A percentile compares a stretch with the other conserved stretches of the same genome.
Evolutionary conservation across 2,888 invertebrate genomes (phyloP).

Genomic region (Melanchra persicariae): DNA sequence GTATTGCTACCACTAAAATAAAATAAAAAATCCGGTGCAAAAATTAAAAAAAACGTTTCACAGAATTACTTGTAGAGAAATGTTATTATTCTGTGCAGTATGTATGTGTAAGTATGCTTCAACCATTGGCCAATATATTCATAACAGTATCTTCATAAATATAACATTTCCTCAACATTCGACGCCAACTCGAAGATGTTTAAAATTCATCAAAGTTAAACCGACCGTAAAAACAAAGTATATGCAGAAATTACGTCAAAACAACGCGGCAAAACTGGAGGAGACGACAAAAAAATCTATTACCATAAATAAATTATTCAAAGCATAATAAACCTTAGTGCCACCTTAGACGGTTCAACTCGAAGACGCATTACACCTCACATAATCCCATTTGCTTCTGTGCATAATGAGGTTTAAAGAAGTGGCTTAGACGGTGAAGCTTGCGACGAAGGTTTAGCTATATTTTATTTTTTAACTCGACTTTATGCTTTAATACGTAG

Average conservation of each 20-base stretch:
- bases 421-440: conserved; percentile 30
- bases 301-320: conserved; percentile 74
- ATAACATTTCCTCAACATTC: conserved; percentile 15
- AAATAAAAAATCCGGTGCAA: no score
- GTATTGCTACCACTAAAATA: no score
- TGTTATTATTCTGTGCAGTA: no score
- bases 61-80: no score
- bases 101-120: no score
- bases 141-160: neutral
- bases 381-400: conserved; percentile 69
- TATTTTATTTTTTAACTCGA: conserved; percentile 30
- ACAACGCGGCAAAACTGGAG: conserved; percentile 25
- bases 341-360: conserved; percentile 61
- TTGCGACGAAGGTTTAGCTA: conserved; percentile 1
- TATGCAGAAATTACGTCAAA: conserved; percentile 47
- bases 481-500: conserved; percentile 22
- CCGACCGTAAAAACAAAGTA: conserved; percentile 40
- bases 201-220: conserved; percentile 38
- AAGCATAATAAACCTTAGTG: conserved; percentile 72
- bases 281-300: conserved; percentile 64
- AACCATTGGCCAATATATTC: no score
- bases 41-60: no score
- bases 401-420: conserved; percentile 68
- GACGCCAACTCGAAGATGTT: conserved; percentile 11
- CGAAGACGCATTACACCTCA: conserved; percentile 69